These are phyloP conservation scores for Enoplosus armatus DNA, from an alignment of 2,797 vertebrate genomes.

Conservation along the genomic window DNA sequence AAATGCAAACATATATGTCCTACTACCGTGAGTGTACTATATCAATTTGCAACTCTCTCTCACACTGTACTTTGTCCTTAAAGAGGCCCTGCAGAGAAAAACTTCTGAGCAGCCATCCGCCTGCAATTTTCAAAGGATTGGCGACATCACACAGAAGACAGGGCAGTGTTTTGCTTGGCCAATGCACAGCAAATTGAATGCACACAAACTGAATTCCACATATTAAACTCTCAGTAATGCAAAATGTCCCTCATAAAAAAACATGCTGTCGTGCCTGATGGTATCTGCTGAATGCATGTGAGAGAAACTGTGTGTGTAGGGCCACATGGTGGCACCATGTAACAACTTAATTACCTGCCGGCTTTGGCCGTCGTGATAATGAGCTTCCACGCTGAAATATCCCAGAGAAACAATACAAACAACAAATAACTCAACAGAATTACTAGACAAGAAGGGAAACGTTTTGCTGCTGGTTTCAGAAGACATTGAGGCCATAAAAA, in stretches of 20 bases:
- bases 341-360: conserved; percentile 23
- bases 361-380: not conserved
- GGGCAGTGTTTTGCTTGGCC: not conserved
- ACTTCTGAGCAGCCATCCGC: not conserved
- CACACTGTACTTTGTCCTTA: not conserved
- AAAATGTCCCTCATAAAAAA: not conserved
- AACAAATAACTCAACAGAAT: not conserved
- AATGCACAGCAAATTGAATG: not conserved
- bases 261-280: not conserved
- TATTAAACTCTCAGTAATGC: not conserved
- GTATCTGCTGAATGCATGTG: not conserved
- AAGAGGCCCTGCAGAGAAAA: not conserved
- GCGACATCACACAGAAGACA: not conserved
- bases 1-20: not conserved
- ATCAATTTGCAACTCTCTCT: not conserved
- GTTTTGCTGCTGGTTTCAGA: not conserved
- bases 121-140: not conserved
- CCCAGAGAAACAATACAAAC: not conserved
- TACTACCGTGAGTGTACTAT: not conserved
- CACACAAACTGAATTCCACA: not conserved
- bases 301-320: not conserved
- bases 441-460: not conserved
- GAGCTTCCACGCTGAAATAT: not conserved
- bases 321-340: conserved; percentile 70
- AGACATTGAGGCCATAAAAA: not conserved